These are phyloP conservation scores for Alcedo atthis DNA, from an alignment of 2,797 vertebrate genomes.

Conservation along the genomic window DNA sequence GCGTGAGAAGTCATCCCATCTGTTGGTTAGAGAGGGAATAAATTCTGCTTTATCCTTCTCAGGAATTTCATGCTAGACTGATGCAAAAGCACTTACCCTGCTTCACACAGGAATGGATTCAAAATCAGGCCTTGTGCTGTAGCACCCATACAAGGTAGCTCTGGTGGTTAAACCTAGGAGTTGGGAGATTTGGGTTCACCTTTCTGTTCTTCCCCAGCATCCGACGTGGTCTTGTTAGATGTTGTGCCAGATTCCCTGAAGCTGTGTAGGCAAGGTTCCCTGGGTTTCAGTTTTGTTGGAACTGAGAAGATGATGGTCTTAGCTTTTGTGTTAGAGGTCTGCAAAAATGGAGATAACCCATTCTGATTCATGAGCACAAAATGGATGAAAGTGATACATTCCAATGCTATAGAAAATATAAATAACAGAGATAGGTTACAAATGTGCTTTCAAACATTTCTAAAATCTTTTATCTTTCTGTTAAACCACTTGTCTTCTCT, in stretches of 20 bases:
- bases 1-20: neutral
- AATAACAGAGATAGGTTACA: neutral
- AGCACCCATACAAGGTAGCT: neutral
- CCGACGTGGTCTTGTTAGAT: neutral
- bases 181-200: neutral
- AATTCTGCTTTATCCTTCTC: neutral
- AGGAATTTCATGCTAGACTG: neutral
- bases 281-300: neutral
- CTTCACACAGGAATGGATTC: neutral
- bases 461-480: neutral
- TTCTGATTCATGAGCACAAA: neutral
- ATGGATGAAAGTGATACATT: neutral
- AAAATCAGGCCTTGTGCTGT: neutral
- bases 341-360: neutral
- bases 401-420: neutral
- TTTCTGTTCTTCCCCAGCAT: neutral
- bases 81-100: neutral
- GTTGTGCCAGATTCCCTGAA: neutral
- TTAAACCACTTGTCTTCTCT: neutral
- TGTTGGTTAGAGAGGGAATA: neutral
- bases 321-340: neutral
- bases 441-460: neutral
- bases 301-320: neutral
- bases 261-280: neutral
- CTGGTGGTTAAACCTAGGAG: fast-evolving